phyloP scores from a whole-genome alignment of 2,113 vertebrate species.

The Terrapene triunguis region DNA sequence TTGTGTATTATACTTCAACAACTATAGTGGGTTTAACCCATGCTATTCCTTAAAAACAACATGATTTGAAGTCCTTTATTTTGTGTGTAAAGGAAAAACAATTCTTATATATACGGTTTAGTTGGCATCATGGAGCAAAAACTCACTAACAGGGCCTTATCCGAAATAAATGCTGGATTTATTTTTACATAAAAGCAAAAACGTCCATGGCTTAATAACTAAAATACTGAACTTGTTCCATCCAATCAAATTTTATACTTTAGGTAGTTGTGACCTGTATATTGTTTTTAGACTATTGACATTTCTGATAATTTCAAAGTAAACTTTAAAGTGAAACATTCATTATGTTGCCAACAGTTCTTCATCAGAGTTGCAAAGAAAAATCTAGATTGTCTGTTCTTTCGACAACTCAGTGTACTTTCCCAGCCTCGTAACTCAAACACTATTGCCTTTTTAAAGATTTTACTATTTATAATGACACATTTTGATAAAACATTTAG shows the following conservation, averaged over 20 bases:
- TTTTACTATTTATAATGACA: slow-evolving; percentile 2
- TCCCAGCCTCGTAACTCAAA: background rate
- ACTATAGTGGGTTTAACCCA: background rate
- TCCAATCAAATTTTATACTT: background rate
- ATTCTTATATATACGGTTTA: background rate
- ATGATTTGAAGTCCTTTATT: background rate
- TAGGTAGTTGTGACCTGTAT: background rate
- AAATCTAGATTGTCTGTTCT: background rate
- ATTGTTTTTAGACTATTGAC: background rate
- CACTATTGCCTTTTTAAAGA: background rate
- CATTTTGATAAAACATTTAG: slow-evolving; percentile 29
- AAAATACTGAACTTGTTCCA: background rate
- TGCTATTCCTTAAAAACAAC: background rate
- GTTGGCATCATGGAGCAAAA: background rate
- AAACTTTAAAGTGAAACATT: slow-evolving; percentile 1
- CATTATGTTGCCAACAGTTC: background rate
- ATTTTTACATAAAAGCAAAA: slow-evolving; percentile 10
- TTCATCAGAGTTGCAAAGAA: background rate
- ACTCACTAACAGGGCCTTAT: background rate
- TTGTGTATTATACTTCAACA: background rate
- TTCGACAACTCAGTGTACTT: background rate
- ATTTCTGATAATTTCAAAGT: background rate
- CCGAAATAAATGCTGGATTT: background rate
- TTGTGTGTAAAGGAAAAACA: background rate
- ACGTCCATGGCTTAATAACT: background rate